Evolutionary conservation across 2,113 vertebrate genomes (phyloP).

Genomic region (Polyodon spathula): DNA sequence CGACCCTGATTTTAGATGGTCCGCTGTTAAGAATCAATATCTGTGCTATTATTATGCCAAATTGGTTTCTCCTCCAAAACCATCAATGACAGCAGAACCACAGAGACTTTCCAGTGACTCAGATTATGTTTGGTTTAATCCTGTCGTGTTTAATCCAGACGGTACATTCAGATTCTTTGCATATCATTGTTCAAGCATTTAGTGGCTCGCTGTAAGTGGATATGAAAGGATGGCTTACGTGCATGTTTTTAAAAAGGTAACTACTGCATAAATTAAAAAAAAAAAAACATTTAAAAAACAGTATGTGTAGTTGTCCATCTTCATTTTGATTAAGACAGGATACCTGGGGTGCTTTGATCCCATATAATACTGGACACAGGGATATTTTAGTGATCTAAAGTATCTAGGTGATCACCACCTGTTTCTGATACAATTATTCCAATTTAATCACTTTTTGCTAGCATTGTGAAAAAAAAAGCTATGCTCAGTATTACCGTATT

Average conservation of each 20-base stretch:
- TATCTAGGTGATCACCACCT: too few relatives aligned
- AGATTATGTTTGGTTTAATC: conserved; percentile 2
- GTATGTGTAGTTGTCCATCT: too few relatives aligned
- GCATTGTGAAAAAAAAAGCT: too few relatives aligned
- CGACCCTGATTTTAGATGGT: not conserved
- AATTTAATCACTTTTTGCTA: too few relatives aligned
- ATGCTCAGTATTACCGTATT: too few relatives aligned
- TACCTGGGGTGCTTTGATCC: too few relatives aligned
- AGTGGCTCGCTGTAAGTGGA: not conserved
- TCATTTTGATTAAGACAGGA: too few relatives aligned
- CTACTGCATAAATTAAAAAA: too few relatives aligned
- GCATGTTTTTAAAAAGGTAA: not conserved
- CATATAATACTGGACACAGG: not conserved
- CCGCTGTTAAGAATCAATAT: not conserved
- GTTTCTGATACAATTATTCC: too few relatives aligned
- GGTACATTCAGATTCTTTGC: not conserved
- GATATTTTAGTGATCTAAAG: too few relatives aligned
- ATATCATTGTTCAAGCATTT: conserved; percentile 3
- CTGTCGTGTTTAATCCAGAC: not conserved
- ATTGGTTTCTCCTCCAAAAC: not conserved
- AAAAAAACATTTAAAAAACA: too few relatives aligned
- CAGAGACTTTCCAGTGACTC: conserved; percentile 1
- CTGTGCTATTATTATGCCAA: not conserved
- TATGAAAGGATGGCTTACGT: not conserved
- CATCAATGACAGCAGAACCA: not conserved